These are phyloP conservation scores for Uromys caudimaculatus DNA, from an alignment of 2,797 vertebrate species.

Conservation along the genomic window DNA sequence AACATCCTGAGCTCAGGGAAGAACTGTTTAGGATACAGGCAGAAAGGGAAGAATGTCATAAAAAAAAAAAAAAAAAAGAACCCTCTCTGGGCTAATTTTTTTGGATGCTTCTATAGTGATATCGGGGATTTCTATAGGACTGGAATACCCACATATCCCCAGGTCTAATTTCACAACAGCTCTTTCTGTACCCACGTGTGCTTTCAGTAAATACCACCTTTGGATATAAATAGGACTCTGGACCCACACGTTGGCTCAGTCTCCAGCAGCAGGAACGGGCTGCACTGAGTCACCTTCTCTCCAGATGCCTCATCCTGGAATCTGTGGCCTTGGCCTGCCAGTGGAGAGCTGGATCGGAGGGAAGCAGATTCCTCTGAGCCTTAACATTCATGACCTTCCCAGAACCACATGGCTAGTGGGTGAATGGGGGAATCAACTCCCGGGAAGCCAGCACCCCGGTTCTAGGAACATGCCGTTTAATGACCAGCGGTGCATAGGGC, in stretches of 20 bases:
- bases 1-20: not conserved
- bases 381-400: not conserved
- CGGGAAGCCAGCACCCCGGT: not conserved
- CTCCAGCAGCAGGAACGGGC: not conserved
- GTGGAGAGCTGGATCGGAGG: not conserved
- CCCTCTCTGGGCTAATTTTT: not conserved
- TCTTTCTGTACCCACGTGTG: not conserved
- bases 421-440: not conserved
- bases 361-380: not conserved
- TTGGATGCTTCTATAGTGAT: not conserved
- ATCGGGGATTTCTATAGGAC: not conserved
- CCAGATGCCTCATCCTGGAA: not conserved
- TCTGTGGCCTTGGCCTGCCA: not conserved
- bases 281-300: not conserved
- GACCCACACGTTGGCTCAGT: not conserved
- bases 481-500: not conserved
- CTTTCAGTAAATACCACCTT: not conserved
- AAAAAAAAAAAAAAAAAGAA: not conserved
- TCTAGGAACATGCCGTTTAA: not conserved
- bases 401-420: not conserved
- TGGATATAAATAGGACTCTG: not conserved
- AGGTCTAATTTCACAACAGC: not conserved
- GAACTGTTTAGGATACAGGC: not conserved
- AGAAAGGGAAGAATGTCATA: not conserved
- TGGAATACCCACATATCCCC: not conserved